phyloP scores from a whole-genome alignment of 1,140 invertebrate genomes.

The Rhynchophorus ferrugineus region DNA sequence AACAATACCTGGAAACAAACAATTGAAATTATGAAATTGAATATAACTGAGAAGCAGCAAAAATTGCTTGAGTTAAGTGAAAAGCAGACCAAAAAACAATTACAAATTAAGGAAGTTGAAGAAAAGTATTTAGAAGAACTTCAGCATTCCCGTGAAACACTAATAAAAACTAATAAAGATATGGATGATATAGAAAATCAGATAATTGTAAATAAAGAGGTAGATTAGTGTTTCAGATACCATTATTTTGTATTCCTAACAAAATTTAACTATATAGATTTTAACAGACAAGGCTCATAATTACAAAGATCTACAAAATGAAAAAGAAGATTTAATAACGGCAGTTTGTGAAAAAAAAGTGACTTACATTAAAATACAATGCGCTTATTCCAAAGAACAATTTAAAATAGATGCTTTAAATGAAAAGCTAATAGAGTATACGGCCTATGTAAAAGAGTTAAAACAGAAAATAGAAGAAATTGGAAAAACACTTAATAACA shows the following conservation, averaged over 20 bases:
- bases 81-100: background rate
- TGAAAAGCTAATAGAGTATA: background rate
- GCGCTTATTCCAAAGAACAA: background rate
- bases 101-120: background rate
- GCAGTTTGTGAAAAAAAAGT: background rate
- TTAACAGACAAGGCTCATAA: too few relatives aligned
- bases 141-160: background rate
- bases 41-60: too few relatives aligned
- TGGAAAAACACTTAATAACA: background rate
- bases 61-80: background rate
- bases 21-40: too few relatives aligned
- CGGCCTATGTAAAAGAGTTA: background rate
- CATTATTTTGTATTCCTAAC: too few relatives aligned
- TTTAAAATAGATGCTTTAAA: background rate
- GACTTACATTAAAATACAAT: background rate
- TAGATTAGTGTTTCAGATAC: too few relatives aligned
- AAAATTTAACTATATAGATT: too few relatives aligned
- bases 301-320: background rate
- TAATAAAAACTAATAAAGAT: background rate
- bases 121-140: background rate
- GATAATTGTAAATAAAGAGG: too few relatives aligned
- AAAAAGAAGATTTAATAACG: background rate
- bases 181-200: background rate
- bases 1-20: too few relatives aligned
- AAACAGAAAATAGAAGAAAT: background rate